A percentile compares a stretch with the other conserved stretches of the same genome.
phyloP scores from a whole-genome alignment of 1,140 invertebrate species.

The Agrypnia vestita region DNA sequence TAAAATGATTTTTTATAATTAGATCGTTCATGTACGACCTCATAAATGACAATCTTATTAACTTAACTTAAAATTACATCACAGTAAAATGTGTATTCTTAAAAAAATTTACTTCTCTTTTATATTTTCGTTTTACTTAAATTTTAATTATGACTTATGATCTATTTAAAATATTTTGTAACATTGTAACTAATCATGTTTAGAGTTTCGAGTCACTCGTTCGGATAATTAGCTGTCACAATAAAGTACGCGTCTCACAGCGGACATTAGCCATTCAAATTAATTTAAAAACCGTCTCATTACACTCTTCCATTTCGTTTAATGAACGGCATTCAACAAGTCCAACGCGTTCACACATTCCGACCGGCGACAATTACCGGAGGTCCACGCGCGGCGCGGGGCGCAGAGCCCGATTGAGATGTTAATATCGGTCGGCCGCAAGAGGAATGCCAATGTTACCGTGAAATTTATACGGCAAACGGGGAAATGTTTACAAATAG shows the following conservation, averaged over 20 bases:
- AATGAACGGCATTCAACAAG: conserved; percentile 19
- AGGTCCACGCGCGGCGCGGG: background rate
- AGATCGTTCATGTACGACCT: too few species aligned
- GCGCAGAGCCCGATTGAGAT: conserved; percentile 24
- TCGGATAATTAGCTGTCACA: conserved; percentile 26
- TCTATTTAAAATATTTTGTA: too few species aligned
- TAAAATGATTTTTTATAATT: too few species aligned
- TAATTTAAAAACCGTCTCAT: conserved; percentile 24
- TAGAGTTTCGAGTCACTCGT: background rate
- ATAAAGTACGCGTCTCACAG: background rate
- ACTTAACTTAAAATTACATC: too few species aligned
- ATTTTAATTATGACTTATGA: too few species aligned
- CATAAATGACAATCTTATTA: too few species aligned
- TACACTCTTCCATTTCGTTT: conserved; percentile 17
- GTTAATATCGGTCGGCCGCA: conserved; percentile 15
- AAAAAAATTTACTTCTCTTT: too few species aligned
- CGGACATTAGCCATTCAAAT: conserved; percentile 23
- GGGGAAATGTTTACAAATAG: background rate
- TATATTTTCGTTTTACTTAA: too few species aligned
- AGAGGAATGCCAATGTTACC: conserved; percentile 4
- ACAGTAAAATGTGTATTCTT: too few species aligned
- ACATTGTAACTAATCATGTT: too few species aligned
- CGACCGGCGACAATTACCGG: conserved; percentile 2
- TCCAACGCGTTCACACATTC: conserved; percentile 18
- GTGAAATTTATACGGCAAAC: conserved; percentile 19